Percentiles rank a stretch among this genome's conserved stretches.
Conservation (phyloP, 92 coral and sea anemone genomes). For the Palythoa caribaeorum region DNA sequence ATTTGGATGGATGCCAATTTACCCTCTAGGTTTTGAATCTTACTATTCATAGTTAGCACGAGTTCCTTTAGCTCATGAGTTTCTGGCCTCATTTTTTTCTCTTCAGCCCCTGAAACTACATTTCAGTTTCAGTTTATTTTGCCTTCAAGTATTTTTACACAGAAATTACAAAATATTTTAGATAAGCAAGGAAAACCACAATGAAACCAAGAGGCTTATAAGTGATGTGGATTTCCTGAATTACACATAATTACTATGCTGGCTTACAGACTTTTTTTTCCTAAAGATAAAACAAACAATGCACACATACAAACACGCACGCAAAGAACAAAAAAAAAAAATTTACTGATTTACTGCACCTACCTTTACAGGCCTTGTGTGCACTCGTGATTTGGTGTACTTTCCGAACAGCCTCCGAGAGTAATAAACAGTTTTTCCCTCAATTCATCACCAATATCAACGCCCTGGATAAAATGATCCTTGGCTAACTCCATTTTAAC, state of each 20-base stretch:
- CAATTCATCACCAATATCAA: conserved; percentile 20
- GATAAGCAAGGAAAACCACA: too few species aligned
- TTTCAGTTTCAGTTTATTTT: too few species aligned
- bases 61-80: conserved; percentile 6
- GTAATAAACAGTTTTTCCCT: conserved; percentile 29
- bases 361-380: conserved; percentile 1
- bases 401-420: conserved; percentile 25
- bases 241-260: too few species aligned
- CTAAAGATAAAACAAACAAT: too few species aligned
- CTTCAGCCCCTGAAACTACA: neutral
- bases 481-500: conserved; percentile 55
- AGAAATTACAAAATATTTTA: too few species aligned
- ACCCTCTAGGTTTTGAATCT: neutral
- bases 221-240: too few species aligned
- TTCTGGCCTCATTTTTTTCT: neutral
- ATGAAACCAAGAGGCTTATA: too few species aligned
- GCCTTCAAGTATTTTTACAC: too few species aligned
- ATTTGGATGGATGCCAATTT: neutral
- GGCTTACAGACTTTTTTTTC: too few species aligned
- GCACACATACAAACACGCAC: too few species aligned
- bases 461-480: conserved; percentile 30
- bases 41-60: neutral
- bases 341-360: conserved; percentile 1
- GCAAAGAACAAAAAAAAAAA: too few species aligned
- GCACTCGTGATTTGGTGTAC: conserved; percentile 43